Evolutionary conservation across 2,113 vertebrate species (phyloP).

Genomic region (Melanerpes aurifrons): DNA sequence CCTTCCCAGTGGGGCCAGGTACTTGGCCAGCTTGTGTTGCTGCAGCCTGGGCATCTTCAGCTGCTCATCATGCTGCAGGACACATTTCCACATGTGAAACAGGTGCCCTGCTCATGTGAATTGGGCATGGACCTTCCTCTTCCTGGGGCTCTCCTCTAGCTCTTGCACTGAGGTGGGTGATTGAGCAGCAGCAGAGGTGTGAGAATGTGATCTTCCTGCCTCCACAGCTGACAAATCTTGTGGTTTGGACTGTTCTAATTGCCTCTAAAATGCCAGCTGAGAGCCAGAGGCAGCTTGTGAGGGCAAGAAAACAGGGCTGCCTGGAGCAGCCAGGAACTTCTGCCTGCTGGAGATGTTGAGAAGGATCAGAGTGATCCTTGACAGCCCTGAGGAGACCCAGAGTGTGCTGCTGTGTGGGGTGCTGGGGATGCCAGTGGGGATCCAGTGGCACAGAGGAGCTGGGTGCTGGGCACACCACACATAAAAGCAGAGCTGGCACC

Average conservation of each 20-base stretch:
- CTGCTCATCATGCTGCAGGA: accelerated
- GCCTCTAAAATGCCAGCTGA: neutral
- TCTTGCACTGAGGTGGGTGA: accelerated
- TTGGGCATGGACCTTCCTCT: accelerated
- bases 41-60: neutral
- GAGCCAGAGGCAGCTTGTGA: neutral
- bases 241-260: neutral
- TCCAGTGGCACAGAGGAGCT: neutral
- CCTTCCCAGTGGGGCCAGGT: accelerated
- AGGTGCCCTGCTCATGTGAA: accelerated
- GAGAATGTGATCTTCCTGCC: neutral
- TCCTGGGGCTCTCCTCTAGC: accelerated
- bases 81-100: neutral
- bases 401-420: neutral
- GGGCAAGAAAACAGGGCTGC: neutral
- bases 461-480: accelerated
- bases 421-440: accelerated
- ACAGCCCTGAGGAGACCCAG: accelerated
- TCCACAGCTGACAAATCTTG: neutral
- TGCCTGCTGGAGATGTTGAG: neutral
- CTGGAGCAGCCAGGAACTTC: neutral
- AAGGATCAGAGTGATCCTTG: neutral
- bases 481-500: accelerated
- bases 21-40: accelerated
- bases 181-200: neutral